Evolutionary conservation across 2,113 vertebrate genomes (phyloP).

Genomic region (Platichthys stellatus): DNA sequence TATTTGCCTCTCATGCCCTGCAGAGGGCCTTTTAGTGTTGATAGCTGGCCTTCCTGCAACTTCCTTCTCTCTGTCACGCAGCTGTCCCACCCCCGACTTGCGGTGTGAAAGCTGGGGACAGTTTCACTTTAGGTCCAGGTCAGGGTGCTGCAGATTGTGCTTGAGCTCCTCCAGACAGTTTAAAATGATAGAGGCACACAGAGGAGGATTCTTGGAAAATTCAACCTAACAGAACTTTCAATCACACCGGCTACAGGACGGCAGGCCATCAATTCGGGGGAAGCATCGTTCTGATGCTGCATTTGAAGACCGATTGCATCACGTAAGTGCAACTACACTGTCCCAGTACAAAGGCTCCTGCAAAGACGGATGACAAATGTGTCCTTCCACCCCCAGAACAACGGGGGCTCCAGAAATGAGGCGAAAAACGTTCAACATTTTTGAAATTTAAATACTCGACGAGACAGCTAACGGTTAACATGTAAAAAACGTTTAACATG

Average conservation of each 20-base stretch:
- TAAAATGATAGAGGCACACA: slow-evolving; percentile 61
- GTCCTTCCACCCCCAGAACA: too few species aligned
- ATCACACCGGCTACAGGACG: slow-evolving; percentile 41
- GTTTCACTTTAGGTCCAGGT: slow-evolving; percentile 51
- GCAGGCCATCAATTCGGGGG: not conserved
- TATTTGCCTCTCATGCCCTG: slow-evolving; percentile 53
- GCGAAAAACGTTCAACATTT: too few species aligned
- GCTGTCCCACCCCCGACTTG: slow-evolving; percentile 30
- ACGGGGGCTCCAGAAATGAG: too few species aligned
- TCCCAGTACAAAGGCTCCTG: too few species aligned
- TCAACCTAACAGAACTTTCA: slow-evolving; percentile 75
- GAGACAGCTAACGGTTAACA: too few species aligned
- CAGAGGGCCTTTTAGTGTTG: slow-evolving; percentile 53
- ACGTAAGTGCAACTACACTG: too few species aligned
- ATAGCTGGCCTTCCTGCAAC: slow-evolving; percentile 51
- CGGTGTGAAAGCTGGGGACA: slow-evolving; percentile 49
- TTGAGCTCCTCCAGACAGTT: slow-evolving; percentile 53
- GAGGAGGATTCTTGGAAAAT: slow-evolving; percentile 71
- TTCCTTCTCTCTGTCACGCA: slow-evolving; percentile 45
- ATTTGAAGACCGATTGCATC: too few species aligned
- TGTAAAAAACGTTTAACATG: too few species aligned
- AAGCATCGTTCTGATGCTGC: too few species aligned
- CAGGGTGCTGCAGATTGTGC: slow-evolving; percentile 35
- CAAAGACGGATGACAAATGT: too few species aligned
- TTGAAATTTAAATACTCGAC: too few species aligned